Evolutionary conservation across 1,140 invertebrate species (phyloP).

Genomic region (Atta texana): DNA sequence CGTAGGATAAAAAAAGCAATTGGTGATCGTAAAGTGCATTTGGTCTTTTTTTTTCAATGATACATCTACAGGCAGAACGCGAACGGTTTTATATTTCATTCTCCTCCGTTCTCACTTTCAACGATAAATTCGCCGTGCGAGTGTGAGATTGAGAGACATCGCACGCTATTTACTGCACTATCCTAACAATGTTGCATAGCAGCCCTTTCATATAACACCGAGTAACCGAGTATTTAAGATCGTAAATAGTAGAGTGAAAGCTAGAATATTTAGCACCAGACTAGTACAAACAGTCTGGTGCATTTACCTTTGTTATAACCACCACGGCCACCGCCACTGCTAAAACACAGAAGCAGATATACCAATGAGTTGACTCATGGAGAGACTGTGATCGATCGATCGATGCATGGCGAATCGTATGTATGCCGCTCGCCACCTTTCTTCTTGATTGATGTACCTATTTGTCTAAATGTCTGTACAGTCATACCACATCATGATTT

Average conservation of each 20-base stretch:
- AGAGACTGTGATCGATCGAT: conserved; percentile 89
- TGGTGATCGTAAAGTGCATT: conserved; percentile 72
- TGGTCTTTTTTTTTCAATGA: conserved; percentile 8
- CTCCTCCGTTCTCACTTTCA: conserved; percentile 2
- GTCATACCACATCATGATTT: conserved; percentile 79
- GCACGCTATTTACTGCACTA: conserved; percentile 20
- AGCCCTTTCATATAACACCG: conserved; percentile 85
- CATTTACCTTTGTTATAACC: conserved; percentile 95
- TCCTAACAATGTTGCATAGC: conserved; percentile 76
- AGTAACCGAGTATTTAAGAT: conserved; percentile 85
- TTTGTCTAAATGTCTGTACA: conserved; percentile 87
- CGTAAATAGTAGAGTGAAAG: conserved; percentile 89
- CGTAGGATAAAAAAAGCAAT: conserved; percentile 75
- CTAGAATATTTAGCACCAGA: conserved; percentile 89
- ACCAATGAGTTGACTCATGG: conserved; percentile 87
- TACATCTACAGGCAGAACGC: conserved; percentile 33
- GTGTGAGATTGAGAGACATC: conserved; percentile 52
- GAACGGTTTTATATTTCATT: neutral
- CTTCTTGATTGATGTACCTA: conserved; percentile 88
- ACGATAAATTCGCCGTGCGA: neutral
- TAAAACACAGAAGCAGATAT: conserved; percentile 92
- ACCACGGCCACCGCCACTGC: conserved; percentile 93
- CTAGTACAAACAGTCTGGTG: conserved; percentile 89
- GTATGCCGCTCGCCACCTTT: conserved; percentile 87
- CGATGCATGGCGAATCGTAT: conserved; percentile 89